Base-by-base conservation (phyloP, 2,797 vertebrate species). In the Acipenser oxyrinchus region DNA sequence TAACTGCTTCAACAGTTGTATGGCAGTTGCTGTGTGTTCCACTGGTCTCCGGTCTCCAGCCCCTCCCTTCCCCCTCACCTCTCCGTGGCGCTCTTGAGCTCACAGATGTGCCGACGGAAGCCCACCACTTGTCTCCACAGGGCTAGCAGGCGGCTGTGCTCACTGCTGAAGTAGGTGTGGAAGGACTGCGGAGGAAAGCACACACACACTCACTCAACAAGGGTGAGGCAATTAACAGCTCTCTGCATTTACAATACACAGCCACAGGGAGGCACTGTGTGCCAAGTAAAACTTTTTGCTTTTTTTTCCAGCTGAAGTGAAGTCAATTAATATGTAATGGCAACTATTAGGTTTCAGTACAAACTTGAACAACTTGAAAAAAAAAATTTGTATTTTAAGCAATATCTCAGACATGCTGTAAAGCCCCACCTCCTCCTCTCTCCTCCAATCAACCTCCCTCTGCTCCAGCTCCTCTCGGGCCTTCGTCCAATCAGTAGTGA, bases 51-150 rank as follows among this genome's bases (percentile, higher is more conserved):
- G 23, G 23, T 37, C 23, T 37, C 23, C 23, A 37, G 23, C 23
- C 57, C 4, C 60, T 9, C 65, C 57, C 4, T 50, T n/a, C 60
- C 64, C 4, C 58, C 72, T 76, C 59, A 97, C 96, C 94, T 94
- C 79, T 98, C 93, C 0, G 93, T 94, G 76, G 83, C 73, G 48
- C 86, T 90, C 82, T 93, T 98, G 75, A 94, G 76, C 18, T 97
- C 93, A 18, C 89, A 88, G 9, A 92, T 82, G 63, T 92, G 89
- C 52, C 92, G 83, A 58, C 93, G 83, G 80, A 97, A 91, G 3
- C 92, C 89, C 48, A 97, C 92, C 49, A 95, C 93, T 60, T 96
- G 93, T 3, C 94, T 84, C 96, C 96, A 99, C 48, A 99, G 87
- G 0, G 81, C 78, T 62, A 98, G 87, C 71, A 99, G 86, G 1